Percentiles rank a stretch among this genome's conserved stretches.
phyloP scores from a whole-genome alignment of 2,797 vertebrate species.

The Helicolenus hilgendorfi region DNA sequence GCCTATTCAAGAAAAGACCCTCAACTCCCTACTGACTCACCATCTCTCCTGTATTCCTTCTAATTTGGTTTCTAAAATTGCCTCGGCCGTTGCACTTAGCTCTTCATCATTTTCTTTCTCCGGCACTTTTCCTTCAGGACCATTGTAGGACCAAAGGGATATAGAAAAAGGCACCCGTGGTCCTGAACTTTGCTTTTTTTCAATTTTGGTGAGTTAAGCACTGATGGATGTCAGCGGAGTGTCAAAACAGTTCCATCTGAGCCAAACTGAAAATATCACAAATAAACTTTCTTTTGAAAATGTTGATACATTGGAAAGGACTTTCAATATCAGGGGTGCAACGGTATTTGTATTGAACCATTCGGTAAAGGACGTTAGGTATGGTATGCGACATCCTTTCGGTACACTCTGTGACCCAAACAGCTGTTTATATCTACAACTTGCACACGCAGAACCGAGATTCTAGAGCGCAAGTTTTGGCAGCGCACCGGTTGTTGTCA shows the following conservation, averaged over 20 bases:
- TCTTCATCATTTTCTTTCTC: slow-evolving; percentile 18
- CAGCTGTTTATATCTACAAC: too few relatives aligned
- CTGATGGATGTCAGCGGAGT: neutral
- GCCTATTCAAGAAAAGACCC: neutral
- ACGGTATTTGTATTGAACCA: too few relatives aligned
- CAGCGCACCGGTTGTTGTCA: too few relatives aligned
- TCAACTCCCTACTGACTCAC: neutral
- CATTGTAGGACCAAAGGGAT: neutral
- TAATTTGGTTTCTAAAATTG: slow-evolving; percentile 32
- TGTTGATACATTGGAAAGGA: neutral
- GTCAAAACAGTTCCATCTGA: neutral
- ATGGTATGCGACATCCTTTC: too few relatives aligned
- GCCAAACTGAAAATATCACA: neutral
- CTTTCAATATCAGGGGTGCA: too few relatives aligned
- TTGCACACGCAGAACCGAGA: too few relatives aligned
- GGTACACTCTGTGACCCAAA: too few relatives aligned
- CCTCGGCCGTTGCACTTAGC: neutral
- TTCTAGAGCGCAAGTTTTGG: too few relatives aligned
- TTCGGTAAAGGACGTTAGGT: too few relatives aligned
- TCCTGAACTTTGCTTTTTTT: slow-evolving; percentile 6
- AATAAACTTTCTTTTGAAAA: neutral
- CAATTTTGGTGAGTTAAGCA: neutral
- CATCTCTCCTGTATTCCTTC: neutral
- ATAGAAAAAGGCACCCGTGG: neutral
- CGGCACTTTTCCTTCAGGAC: neutral